Percentiles rank a stretch among this genome's conserved stretches.
Conservation (phyloP, 2,888 invertebrate species). For the Antitype chi region DNA sequence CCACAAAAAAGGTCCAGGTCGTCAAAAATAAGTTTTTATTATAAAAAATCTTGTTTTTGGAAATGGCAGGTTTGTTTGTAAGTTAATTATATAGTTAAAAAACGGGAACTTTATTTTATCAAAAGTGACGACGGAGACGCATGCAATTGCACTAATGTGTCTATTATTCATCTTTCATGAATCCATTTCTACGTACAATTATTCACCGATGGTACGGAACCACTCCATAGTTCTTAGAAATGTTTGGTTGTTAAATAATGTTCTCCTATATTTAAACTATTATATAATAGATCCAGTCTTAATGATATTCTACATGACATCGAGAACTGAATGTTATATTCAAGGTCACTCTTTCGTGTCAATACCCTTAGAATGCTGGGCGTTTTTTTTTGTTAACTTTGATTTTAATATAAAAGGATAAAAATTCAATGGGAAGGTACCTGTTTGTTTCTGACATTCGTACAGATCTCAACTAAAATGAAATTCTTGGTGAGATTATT, state of each 20-base stretch:
- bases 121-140: not conserved
- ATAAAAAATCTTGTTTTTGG: too few species aligned
- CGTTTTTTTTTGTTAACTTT: constrained; percentile 67
- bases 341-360: constrained; percentile 73
- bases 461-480: constrained; percentile 77
- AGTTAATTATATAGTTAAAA: too few species aligned
- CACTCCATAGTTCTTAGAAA: not conserved
- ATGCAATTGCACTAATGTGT: not conserved
- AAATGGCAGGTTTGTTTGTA: too few species aligned
- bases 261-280: constrained; percentile 40
- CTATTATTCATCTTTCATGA: not conserved
- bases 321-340: constrained; percentile 64
- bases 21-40: too few species aligned
- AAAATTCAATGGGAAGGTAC: constrained; percentile 60
- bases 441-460: constrained; percentile 72
- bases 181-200: not conserved
- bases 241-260: constrained; percentile 21
- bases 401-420: constrained; percentile 75
- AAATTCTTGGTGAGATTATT: constrained; percentile 76
- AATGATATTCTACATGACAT: constrained; percentile 47
- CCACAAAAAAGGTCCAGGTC: too few species aligned
- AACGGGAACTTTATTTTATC: not conserved
- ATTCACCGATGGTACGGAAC: constrained; percentile 20
- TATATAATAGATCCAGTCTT: constrained; percentile 55
- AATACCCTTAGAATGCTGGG: constrained; percentile 65